Evolutionary conservation across 2,888 invertebrate species (phyloP), one percentile per base, ranked within the genome.

Genomic region (Himalopsyche kuldschensis): DNA sequence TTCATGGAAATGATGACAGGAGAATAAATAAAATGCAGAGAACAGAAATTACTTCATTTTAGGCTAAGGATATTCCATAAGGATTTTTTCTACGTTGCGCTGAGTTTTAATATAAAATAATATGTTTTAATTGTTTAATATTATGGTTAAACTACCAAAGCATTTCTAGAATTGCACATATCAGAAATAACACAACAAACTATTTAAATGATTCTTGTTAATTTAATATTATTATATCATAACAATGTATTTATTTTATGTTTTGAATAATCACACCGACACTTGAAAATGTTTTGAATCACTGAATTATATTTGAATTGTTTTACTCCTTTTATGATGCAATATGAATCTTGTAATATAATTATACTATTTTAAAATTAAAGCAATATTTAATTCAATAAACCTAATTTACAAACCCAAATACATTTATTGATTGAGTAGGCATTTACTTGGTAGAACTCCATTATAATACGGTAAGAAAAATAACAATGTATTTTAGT

Each of bases 1-100:
- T 97, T 97, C 93, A 97, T 97, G 97, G 97, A 97, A 91, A 97
- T 97, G 97, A 97, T 97, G 97, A 97, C 97, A 87, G 97, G 97
- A 90, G 96, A 97, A 94, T 96, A 95, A 94, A 78, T 17, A 15
- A 47, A 80, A 77, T 47, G 15, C 32, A 30, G 41, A 35, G 63
- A 27, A 78, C 63, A 80, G 15, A 24, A 76, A 69, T 81, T 81
- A 69, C n/a, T 46, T 75, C 46, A 78, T 31, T 69, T 83, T 78
- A 81, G 80, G 55, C 55, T 81, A 83, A 81, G 83, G 76, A 27
- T 83, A 83, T 83, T 81, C 55, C 69, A 35, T 83, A 83, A 83
- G 83, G n/a, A 75, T 35, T 83, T 83, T 83, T 83, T 83, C 75
- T 81, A 81, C 77, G 55, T 83, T 63, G 31, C 80, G 78, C 77